Evolutionary conservation across 1,140 invertebrate genomes (phyloP).

Genomic region (Theocolax elegans): DNA sequence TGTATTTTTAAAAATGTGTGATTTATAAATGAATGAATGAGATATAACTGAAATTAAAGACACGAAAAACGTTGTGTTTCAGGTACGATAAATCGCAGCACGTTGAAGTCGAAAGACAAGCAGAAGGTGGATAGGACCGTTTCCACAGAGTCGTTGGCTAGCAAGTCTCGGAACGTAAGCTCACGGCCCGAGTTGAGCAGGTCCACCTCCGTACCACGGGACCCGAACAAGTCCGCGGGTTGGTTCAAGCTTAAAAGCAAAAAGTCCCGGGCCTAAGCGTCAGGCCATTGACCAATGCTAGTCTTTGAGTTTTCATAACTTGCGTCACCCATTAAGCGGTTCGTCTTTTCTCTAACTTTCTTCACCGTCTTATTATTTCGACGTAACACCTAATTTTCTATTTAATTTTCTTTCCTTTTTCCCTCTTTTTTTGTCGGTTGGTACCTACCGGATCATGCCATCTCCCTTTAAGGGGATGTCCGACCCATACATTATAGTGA

Average conservation of each 20-base stretch:
- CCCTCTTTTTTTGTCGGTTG: too few relatives aligned
- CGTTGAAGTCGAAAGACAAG: constrained; percentile 66
- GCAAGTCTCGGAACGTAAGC: constrained; percentile 62
- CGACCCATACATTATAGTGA: too few relatives aligned
- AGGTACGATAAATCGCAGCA: constrained; percentile 67
- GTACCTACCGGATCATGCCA: too few relatives aligned
- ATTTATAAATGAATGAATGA: too few relatives aligned
- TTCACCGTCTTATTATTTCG: background rate
- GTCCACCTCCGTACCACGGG: constrained; percentile 77
- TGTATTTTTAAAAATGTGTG: too few relatives aligned
- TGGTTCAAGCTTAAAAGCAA: constrained; percentile 78
- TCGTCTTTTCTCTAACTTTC: constrained; percentile 11
- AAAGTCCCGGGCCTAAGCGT: constrained; percentile 66
- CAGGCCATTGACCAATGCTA: constrained; percentile 67
- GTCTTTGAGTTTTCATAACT: constrained; percentile 60
- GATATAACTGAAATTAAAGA: too few relatives aligned
- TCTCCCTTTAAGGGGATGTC: too few relatives aligned
- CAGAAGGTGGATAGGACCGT: constrained; percentile 68
- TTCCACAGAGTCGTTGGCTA: constrained; percentile 72
- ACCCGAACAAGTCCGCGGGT: constrained; percentile 75
- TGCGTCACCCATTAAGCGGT: background rate
- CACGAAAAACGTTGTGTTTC: too few relatives aligned
- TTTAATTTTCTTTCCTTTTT: background rate
- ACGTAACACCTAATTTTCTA: background rate
- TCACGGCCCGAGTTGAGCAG: constrained; percentile 65